Percentiles rank a stretch among this genome's conserved stretches.
Conservation (phyloP, 2,888 invertebrate species). For the Lypha dubia region DNA sequence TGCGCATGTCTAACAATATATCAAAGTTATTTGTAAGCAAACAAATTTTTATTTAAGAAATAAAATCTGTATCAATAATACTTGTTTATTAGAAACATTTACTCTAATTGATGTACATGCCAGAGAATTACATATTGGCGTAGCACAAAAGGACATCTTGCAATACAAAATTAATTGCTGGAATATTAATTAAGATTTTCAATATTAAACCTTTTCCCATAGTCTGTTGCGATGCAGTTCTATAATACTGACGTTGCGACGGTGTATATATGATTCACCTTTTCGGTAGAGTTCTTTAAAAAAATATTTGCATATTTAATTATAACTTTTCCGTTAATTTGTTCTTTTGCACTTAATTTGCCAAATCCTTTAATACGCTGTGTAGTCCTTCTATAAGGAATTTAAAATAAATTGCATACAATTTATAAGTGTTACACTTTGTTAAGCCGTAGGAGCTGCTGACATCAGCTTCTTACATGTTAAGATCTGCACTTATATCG, state of each 20-base stretch:
- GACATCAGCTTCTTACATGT: constrained; percentile 21
- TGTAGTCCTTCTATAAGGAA: not conserved
- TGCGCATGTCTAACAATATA: not conserved
- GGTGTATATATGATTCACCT: too few relatives aligned
- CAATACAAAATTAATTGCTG: constrained; percentile 55
- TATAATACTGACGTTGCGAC: not conserved
- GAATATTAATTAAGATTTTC: constrained; percentile 59
- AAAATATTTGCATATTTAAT: constrained; percentile 62
- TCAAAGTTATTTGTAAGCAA: constrained; percentile 37
- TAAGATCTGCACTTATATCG: constrained; percentile 20
- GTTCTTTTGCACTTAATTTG: constrained; percentile 66
- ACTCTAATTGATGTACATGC: constrained; percentile 44
- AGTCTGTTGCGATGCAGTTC: not conserved
- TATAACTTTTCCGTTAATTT: constrained; percentile 57
- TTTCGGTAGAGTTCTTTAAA: not conserved
- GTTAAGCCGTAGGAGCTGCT: constrained; percentile 31
- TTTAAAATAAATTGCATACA: constrained; percentile 57
- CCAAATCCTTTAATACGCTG: constrained; percentile 54
- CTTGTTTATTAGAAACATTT: constrained; percentile 5
- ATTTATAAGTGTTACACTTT: constrained; percentile 65
- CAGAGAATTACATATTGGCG: constrained; percentile 28
- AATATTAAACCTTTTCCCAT: constrained; percentile 25
- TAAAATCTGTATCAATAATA: not conserved
- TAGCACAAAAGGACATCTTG: constrained; percentile 30
- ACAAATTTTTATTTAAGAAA: not conserved